Conservation (phyloP, 2,888 invertebrate genomes). For the Thera obeliscata region DNA sequence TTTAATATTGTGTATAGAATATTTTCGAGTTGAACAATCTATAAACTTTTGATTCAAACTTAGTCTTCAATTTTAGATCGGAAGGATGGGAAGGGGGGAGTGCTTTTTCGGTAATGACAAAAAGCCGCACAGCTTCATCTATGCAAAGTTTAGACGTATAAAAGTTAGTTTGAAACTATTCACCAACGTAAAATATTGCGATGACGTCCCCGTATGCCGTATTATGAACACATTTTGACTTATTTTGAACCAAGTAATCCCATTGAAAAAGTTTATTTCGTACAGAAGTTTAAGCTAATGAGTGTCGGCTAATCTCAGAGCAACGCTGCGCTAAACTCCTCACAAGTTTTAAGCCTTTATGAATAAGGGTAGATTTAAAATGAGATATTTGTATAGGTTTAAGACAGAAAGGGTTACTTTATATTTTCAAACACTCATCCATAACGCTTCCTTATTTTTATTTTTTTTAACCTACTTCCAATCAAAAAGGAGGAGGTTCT, state of each 20-base stretch:
- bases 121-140: not conserved
- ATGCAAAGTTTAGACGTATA: not conserved
- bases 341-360: slow-evolving; percentile 47
- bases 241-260: slow-evolving; percentile 27
- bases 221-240: slow-evolving; percentile 5
- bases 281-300: slow-evolving; percentile 44
- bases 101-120: no score
- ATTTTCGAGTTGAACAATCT: no score
- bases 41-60: no score
- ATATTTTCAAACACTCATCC: not conserved
- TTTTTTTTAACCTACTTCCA: no score
- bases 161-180: not conserved
- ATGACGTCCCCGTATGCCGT: slow-evolving; percentile 1
- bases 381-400: slow-evolving; percentile 44
- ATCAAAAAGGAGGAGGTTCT: no score
- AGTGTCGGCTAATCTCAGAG: slow-evolving; percentile 47
- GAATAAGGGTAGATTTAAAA: slow-evolving; percentile 50
- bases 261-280: slow-evolving; percentile 40
- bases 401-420: slow-evolving; percentile 19
- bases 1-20: no score
- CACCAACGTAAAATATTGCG: not conserved
- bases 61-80: no score
- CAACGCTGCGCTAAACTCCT: slow-evolving; percentile 38
- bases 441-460: no score
- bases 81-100: no score